A percentile compares a stretch with the other conserved stretches of the same genome.
These are phyloP conservation scores for Synchiropus splendidus DNA, from an alignment of 2,113 vertebrate genomes.

Conservation along the genomic window DNA sequence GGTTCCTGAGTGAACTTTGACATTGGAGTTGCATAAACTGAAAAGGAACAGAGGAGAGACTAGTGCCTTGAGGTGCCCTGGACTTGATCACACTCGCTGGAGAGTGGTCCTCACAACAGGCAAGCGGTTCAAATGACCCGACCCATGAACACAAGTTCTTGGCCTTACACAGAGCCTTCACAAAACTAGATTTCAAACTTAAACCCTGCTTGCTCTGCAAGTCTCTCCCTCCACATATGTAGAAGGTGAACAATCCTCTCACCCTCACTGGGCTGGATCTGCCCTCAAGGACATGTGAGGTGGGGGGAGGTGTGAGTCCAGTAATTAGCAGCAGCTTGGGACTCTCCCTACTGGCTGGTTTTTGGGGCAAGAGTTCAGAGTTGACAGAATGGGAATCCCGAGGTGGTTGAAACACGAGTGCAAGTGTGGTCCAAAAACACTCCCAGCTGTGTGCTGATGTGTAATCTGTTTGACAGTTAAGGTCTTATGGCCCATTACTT, in stretches of 20 bases:
- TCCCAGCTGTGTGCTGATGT: conserved; percentile 35
- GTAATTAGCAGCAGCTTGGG: conserved; percentile 18
- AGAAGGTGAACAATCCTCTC: conserved; percentile 9
- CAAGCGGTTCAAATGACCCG: too few relatives aligned
- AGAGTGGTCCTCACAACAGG: too few relatives aligned
- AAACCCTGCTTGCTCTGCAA: too few relatives aligned
- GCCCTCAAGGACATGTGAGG: conserved; percentile 12
- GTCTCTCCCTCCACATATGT: too few relatives aligned
- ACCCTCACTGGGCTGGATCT: conserved; percentile 7
- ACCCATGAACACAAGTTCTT: too few relatives aligned
- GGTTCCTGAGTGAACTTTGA: too few relatives aligned
- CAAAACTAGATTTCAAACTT: too few relatives aligned
- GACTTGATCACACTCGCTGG: too few relatives aligned
- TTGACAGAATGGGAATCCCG: conserved; percentile 20
- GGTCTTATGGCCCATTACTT: conserved; percentile 24
- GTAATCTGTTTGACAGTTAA: conserved; percentile 34
- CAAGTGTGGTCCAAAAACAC: conserved; percentile 17
- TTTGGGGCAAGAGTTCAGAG: conserved; percentile 26
- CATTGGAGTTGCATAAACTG: too few relatives aligned
- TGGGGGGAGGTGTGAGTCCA: neutral
- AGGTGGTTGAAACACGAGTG: conserved; percentile 5
- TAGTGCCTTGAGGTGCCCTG: too few relatives aligned
- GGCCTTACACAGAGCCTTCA: too few relatives aligned
- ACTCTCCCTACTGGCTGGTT: conserved; percentile 4
- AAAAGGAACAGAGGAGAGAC: too few relatives aligned